A percentile compares a stretch with the other conserved stretches of the same genome.
phyloP scores from a whole-genome alignment of 2,888 invertebrate genomes.

The Sinelater perroti region DNA sequence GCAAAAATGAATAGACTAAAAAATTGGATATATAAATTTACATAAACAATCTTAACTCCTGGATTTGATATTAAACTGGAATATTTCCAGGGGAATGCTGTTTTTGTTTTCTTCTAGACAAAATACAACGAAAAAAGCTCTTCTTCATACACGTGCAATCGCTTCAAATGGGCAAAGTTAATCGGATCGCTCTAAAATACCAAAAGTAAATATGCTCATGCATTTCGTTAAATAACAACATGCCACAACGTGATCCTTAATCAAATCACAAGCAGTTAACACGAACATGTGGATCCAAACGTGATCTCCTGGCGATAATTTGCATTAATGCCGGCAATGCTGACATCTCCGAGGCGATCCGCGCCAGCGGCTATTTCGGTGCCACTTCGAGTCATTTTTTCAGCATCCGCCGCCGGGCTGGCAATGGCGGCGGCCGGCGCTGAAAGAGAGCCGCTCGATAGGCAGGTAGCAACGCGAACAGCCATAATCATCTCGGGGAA shows the following conservation, averaged over 20 bases:
- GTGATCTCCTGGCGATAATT: conserved; percentile 11
- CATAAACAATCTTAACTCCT: no score
- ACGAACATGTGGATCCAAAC: conserved; percentile 17
- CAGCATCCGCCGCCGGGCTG: no score
- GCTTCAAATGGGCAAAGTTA: no score
- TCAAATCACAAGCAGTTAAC: conserved; percentile 1
- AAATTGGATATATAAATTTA: no score
- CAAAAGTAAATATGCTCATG: neutral
- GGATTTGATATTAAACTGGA: no score
- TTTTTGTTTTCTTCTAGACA: no score
- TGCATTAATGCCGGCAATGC: neutral
- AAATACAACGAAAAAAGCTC: no score
- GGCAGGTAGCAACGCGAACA: neutral
- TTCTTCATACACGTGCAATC: no score
- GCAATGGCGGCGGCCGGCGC: neutral
- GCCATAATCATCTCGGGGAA: conserved; percentile 1
- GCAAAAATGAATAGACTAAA: no score
- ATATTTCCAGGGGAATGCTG: no score
- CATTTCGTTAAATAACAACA: conserved; percentile 2
- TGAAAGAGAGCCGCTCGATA: neutral
- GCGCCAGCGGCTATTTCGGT: no score
- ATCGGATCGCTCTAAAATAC: neutral
- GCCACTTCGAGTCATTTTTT: no score
- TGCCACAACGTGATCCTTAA: neutral
- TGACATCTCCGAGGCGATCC: neutral